phyloP scores from a whole-genome alignment of 2,113 vertebrate species.

The Tragelaphus buxtoni region DNA sequence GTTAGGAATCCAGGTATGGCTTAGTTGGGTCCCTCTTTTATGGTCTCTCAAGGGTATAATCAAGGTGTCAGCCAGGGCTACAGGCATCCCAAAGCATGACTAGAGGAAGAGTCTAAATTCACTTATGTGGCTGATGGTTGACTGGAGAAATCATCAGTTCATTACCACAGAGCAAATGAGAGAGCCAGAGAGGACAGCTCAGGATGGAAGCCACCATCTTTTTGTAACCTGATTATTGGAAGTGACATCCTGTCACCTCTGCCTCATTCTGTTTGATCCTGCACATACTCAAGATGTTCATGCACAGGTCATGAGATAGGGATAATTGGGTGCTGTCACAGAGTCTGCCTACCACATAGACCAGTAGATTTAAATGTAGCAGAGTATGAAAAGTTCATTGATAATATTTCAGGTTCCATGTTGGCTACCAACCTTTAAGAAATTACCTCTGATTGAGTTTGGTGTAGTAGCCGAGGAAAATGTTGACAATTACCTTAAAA shows the following conservation, averaged over 20 bases:
- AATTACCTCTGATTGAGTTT: neutral
- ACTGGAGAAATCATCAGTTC: neutral
- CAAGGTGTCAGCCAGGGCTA: neutral
- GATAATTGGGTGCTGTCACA: neutral
- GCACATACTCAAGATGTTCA: neutral
- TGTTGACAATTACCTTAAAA: slow-evolving; percentile 13
- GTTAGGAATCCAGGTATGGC: neutral
- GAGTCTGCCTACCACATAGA: neutral
- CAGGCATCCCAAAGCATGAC: neutral
- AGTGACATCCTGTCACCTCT: neutral
- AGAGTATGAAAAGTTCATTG: neutral
- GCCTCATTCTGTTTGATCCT: neutral
- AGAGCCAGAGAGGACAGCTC: neutral
- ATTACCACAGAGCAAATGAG: neutral
- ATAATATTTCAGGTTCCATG: neutral
- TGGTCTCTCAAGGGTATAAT: neutral
- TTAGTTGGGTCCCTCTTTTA: neutral
- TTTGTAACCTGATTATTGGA: neutral
- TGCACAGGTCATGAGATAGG: neutral
- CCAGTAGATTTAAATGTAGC: neutral
- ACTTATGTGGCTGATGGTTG: neutral
- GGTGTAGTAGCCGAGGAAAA: neutral
- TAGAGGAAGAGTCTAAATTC: neutral
- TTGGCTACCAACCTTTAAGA: neutral
- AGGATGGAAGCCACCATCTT: neutral